These are phyloP conservation scores for Lithophane socia DNA, from an alignment of 2,888 invertebrate species.

Conservation along the genomic window DNA sequence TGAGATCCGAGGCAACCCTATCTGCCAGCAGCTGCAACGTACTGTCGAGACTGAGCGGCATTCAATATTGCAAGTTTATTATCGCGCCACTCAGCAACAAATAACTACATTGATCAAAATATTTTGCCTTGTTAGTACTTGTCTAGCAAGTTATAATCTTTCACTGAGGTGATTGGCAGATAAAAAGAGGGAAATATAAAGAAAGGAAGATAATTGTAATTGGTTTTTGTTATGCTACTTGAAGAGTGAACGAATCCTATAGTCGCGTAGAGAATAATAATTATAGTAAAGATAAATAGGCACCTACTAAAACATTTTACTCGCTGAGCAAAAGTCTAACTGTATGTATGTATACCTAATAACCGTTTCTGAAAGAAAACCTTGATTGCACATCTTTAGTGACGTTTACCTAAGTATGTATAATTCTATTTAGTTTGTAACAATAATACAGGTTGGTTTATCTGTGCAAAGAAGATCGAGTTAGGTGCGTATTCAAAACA, in stretches of 20 bases:
- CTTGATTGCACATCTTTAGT: too few species aligned
- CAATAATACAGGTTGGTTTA: neutral
- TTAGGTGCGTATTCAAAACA: neutral
- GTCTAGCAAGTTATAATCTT: neutral
- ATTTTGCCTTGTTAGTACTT: constrained; percentile 14
- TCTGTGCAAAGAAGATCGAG: neutral
- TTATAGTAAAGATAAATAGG: neutral
- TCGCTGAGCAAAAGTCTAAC: neutral
- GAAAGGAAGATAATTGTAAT: neutral
- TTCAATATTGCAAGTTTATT: constrained; percentile 40
- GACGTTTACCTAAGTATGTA: too few species aligned
- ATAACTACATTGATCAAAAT: constrained; percentile 27
- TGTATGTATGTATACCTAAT: neutral
- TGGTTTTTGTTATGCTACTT: neutral
- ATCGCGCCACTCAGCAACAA: constrained; percentile 21
- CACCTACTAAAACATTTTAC: neutral
- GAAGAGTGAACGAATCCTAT: neutral
- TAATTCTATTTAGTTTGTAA: neutral
- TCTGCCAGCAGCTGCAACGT: constrained; percentile 13
- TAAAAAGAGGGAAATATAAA: neutral
- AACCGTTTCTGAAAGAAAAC: neutral
- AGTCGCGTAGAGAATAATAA: neutral
- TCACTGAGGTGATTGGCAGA: too few species aligned
- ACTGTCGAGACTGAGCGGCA: constrained; percentile 28
- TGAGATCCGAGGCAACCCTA: constrained; percentile 7